These are phyloP conservation scores for Chiridota heheva DNA, from an alignment of 35 echinoderm and acorn worm genomes.

Conservation along the genomic window DNA sequence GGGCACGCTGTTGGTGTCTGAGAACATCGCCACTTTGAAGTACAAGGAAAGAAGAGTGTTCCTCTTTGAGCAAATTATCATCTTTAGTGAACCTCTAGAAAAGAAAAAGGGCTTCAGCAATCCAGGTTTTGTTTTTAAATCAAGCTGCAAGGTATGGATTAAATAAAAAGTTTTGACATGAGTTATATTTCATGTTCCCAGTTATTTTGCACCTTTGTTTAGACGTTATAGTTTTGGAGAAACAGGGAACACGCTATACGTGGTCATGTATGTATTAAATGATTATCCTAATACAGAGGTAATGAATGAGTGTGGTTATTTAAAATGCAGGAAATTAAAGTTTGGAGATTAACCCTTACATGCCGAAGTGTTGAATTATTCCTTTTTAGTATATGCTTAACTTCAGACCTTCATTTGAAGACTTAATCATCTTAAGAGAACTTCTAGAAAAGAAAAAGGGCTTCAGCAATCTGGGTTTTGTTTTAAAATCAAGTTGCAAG, in stretches of 20 bases:
- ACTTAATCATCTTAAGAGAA: conserved; percentile 96
- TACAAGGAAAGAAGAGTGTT: conserved; percentile 94
- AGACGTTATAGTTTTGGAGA: too few species aligned
- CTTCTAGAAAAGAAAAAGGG: conserved; percentile 96
- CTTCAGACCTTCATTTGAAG: too few species aligned
- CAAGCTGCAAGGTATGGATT: conserved; percentile 81
- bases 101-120: conserved; percentile 97
- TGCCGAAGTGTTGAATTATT: too few species aligned
- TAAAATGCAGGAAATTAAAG: too few species aligned
- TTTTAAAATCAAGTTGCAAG: conserved; percentile 95
- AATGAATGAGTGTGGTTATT: too few species aligned
- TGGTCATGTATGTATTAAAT: too few species aligned
- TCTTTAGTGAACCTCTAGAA: conserved; percentile 92
- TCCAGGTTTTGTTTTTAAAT: conserved; percentile 96
- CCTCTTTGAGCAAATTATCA: conserved; percentile 99
- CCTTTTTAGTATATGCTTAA: too few species aligned
- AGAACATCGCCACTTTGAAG: conserved; percentile 56
- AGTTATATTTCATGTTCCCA: too few species aligned
- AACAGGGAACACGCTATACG: too few species aligned
- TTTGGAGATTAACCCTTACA: too few species aligned
- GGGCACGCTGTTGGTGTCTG: conserved; percentile 73
- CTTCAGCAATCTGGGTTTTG: conserved; percentile 92
- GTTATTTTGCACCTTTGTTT: too few species aligned
- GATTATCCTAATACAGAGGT: too few species aligned
- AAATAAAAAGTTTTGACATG: not conserved